Percentiles rank a stretch among this genome's conserved stretches.
Evolutionary conservation across 1,140 invertebrate genomes (phyloP).

Genomic region (Bombus waltoni): DNA sequence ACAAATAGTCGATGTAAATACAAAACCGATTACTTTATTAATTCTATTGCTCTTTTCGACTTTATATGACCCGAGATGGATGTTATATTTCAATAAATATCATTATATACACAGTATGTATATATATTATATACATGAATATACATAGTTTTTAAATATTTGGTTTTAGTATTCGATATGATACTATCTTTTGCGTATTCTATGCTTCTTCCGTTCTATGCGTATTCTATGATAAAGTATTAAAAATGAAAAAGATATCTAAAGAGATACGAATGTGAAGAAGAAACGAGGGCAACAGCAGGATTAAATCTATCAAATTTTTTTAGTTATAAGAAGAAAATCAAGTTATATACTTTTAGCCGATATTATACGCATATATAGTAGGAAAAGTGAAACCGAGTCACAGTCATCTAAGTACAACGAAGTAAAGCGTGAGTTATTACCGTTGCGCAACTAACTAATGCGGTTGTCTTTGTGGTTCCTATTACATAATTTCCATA

Average conservation of each 20-base stretch:
- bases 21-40: no score
- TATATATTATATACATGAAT: not conserved
- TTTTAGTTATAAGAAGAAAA: not conserved
- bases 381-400: not conserved
- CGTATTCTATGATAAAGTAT: not conserved
- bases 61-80: not conserved
- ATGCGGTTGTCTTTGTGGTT: slow-evolving; percentile 24
- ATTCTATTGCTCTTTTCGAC: not conserved
- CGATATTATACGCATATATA: not conserved
- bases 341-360: not conserved
- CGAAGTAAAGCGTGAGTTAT: not conserved
- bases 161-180: not conserved
- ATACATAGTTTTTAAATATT: not conserved
- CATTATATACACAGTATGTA: not conserved
- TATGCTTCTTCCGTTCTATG: not conserved
- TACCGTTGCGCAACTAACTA: slow-evolving; percentile 5
- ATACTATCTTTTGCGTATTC: not conserved
- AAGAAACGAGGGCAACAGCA: not conserved
- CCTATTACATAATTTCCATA: slow-evolving; percentile 22
- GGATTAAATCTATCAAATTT: not conserved
- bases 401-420: not conserved
- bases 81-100: not conserved
- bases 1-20: not conserved
- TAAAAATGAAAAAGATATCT: not conserved
- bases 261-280: not conserved